Evolutionary conservation across 2,113 vertebrate genomes (phyloP).

Genomic region (Lutjanus erythropterus): DNA sequence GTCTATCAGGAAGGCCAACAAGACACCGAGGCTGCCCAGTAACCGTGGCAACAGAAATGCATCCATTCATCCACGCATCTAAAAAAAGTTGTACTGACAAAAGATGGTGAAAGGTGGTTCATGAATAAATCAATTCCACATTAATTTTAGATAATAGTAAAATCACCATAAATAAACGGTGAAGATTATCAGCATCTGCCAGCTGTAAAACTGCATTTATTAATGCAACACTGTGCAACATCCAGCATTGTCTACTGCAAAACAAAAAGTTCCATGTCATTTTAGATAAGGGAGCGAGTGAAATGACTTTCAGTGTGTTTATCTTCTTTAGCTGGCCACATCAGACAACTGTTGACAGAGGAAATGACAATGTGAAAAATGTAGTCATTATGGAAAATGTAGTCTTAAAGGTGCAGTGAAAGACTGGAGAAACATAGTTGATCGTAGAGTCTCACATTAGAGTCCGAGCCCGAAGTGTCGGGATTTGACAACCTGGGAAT

Average conservation of each 20-base stretch:
- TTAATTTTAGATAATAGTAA: background rate
- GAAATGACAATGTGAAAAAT: background rate
- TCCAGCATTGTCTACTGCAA: background rate
- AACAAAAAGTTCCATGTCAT: background rate
- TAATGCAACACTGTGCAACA: background rate
- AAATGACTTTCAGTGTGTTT: background rate
- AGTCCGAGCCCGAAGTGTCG: too few species aligned
- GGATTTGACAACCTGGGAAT: too few species aligned
- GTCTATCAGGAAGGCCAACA: background rate
- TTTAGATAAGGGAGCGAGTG: background rate
- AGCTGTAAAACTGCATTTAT: background rate
- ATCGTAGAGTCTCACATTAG: too few species aligned
- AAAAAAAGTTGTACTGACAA: background rate
- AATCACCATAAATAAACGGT: background rate
- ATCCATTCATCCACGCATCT: background rate
- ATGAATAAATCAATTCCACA: background rate
- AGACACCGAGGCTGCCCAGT: background rate
- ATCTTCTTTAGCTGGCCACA: background rate
- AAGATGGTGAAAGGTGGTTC: background rate
- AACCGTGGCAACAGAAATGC: constrained; percentile 2
- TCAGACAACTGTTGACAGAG: background rate
- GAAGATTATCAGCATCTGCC: background rate
- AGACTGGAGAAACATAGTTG: too few species aligned
- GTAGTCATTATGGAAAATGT: background rate
- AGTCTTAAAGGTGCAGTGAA: too few species aligned